Conservation (phyloP, 1,140 invertebrate species). For the Phymorhynchus buccinoides region DNA sequence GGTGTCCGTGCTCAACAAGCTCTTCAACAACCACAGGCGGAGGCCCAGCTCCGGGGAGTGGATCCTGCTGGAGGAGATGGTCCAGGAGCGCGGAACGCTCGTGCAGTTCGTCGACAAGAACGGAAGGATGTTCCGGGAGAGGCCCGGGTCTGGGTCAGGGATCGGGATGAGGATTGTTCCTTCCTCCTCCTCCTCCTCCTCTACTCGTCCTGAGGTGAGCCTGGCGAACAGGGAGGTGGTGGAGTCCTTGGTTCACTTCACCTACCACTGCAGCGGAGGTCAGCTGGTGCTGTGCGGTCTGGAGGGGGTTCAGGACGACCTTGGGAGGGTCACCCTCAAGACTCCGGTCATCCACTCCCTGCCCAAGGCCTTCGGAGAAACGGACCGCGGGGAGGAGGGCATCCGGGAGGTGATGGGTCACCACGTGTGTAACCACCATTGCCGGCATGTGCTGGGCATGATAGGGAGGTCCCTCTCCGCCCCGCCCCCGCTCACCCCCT, state of each 20-base stretch:
- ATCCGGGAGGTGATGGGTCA: conserved; percentile 40
- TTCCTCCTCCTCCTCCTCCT: background rate
- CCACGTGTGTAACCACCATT: conserved; percentile 42
- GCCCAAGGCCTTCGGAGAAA: conserved; percentile 35
- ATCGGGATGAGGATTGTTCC: background rate
- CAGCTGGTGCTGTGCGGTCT: conserved; percentile 46
- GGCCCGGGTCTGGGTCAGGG: conserved; percentile 5
- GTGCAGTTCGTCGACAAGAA: conserved; percentile 31
- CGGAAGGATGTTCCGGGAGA: conserved; percentile 26
- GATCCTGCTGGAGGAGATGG: conserved; percentile 46
- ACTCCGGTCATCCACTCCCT: conserved; percentile 47
- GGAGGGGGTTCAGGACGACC: conserved; percentile 38
- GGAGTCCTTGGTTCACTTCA: conserved; percentile 47
- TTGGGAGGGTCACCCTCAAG: conserved; percentile 32
- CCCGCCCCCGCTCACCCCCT: background rate
- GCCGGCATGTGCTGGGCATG: conserved; percentile 15
- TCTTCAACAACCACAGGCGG: conserved; percentile 37
- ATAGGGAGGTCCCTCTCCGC: background rate
- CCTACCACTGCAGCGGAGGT: conserved; percentile 39
- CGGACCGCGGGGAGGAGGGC: conserved; percentile 34
- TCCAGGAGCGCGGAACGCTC: conserved; percentile 10
- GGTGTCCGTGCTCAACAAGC: conserved; percentile 42
- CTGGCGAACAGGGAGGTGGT: conserved; percentile 24
- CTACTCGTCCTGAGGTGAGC: background rate
- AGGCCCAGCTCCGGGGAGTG: conserved; percentile 35